Conservation (phyloP, 2,113 vertebrate species). For the Eulemur rufifrons region DNA sequence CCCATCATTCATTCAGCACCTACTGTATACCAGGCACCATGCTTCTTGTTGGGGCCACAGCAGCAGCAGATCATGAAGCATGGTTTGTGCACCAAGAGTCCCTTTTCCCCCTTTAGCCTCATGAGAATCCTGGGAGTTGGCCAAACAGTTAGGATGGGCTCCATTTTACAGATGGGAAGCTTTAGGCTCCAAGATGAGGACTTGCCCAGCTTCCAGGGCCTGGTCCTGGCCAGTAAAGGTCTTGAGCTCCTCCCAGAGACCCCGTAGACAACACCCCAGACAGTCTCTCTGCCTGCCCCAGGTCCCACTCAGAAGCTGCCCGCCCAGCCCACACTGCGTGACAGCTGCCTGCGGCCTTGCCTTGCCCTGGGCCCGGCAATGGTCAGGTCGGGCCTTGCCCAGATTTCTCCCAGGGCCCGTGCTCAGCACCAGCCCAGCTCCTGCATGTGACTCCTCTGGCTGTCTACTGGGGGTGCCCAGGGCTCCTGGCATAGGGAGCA, state of each 20-base stretch:
- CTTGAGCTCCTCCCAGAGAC: neutral
- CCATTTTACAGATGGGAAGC: neutral
- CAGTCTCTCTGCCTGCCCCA: neutral
- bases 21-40: accelerated
- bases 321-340: neutral
- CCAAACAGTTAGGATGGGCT: neutral
- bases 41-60: neutral
- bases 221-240: neutral
- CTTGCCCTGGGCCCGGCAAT: neutral
- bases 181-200: neutral
- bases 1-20: neutral
- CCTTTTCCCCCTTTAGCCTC: neutral
- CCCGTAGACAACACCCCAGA: neutral
- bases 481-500: neutral
- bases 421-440: neutral
- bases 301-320: neutral
- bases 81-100: neutral
- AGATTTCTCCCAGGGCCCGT: neutral
- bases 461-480: neutral
- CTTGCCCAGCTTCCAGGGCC: neutral
- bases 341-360: neutral
- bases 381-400: neutral
- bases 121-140: neutral
- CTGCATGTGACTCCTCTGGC: neutral
- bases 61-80: neutral